phyloP scores from a whole-genome alignment of 2,888 invertebrate species.

The Acanthosoma haemorrhoidale region DNA sequence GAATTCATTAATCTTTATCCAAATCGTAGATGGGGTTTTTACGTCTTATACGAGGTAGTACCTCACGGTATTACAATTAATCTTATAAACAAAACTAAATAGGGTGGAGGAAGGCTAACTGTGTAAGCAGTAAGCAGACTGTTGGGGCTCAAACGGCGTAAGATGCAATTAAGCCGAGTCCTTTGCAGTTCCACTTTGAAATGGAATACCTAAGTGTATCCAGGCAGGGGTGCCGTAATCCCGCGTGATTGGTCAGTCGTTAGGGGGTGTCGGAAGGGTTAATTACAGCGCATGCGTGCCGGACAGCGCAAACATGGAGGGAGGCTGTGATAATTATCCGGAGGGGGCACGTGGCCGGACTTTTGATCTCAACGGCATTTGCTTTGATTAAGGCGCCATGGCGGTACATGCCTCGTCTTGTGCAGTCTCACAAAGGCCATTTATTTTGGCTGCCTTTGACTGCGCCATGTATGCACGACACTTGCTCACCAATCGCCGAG shows the following conservation, averaged over 20 bases:
- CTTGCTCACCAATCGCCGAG: not conserved
- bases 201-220: slow-evolving; percentile 15
- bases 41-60: too few species aligned
- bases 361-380: not conserved
- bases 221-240: not conserved
- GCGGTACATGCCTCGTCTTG: not conserved
- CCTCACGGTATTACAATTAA: too few species aligned
- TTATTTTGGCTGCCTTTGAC: slow-evolving; percentile 5
- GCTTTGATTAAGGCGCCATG: slow-evolving; percentile 16
- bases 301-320: slow-evolving; percentile 18
- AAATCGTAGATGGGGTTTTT: too few species aligned
- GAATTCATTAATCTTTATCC: too few species aligned
- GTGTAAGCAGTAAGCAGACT: too few species aligned
- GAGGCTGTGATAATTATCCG: not conserved
- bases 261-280: slow-evolving; percentile 12
- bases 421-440: not conserved
- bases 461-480: too few species aligned
- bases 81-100: too few species aligned
- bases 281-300: slow-evolving; percentile 23
- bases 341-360: slow-evolving; percentile 9
- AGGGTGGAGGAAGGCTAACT: too few species aligned
- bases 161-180: not conserved
- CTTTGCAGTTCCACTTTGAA: not conserved
- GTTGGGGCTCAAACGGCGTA: slow-evolving; percentile 1
- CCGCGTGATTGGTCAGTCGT: slow-evolving; percentile 4